Conservation (phyloP, 2,797 vertebrate genomes). For the Parauchenoglanis ngamensis region DNA sequence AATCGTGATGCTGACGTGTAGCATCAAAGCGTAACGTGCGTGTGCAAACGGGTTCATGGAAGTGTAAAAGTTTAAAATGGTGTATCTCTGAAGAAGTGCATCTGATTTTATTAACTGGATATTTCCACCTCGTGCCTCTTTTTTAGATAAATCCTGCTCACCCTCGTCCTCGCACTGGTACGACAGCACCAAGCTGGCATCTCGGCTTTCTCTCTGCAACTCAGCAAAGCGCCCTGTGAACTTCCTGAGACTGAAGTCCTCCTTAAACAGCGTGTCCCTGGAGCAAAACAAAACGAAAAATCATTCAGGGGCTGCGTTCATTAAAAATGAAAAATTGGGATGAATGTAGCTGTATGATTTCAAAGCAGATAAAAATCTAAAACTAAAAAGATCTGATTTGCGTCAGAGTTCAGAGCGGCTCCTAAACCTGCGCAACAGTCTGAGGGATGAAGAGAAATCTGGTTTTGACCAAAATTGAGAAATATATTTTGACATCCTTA, state of each 20-base stretch:
- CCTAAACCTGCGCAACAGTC: neutral
- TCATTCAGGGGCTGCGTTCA: neutral
- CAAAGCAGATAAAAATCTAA: too few species aligned
- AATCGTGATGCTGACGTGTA: neutral
- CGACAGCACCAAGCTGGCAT: conserved; percentile 74
- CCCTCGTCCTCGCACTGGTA: conserved; percentile 80
- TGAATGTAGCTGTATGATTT: neutral
- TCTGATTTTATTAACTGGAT: neutral
- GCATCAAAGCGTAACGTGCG: neutral
- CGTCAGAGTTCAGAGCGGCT: too few species aligned
- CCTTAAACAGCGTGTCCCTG: conserved; percentile 83
- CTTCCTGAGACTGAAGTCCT: conserved; percentile 77
- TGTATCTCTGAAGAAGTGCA: neutral
- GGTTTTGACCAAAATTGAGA: neutral
- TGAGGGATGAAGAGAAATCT: too few species aligned
- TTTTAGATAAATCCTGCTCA: conserved; percentile 42
- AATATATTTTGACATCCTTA: neutral
- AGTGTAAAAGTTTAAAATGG: neutral
- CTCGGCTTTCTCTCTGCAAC: conserved; percentile 60
- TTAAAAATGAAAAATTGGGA: neutral
- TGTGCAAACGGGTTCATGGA: neutral
- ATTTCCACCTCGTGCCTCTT: neutral
- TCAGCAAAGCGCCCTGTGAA: conserved; percentile 66
- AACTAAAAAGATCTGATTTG: too few species aligned
- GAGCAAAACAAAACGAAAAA: neutral